Percentiles rank a stretch among this genome's conserved stretches.
Evolutionary conservation across 1,140 invertebrate species (phyloP).

Genomic region (Nymphalis io): DNA sequence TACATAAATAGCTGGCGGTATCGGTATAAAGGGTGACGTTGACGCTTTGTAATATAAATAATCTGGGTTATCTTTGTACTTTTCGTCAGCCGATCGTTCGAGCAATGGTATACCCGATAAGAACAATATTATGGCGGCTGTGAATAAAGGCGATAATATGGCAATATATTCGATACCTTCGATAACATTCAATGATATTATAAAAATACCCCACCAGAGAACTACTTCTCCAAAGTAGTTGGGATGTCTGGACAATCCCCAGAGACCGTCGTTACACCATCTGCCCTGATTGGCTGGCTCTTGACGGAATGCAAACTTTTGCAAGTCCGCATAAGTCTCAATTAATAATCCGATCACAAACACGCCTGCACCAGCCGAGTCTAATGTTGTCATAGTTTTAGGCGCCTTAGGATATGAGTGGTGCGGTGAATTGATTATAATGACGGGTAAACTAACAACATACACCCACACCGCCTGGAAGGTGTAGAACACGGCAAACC

Average conservation of each 20-base stretch:
- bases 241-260: constrained; percentile 94
- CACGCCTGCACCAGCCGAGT: constrained; percentile 91
- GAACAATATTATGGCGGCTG: constrained; percentile 92
- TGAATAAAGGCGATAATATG: constrained; percentile 93
- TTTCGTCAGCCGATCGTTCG: constrained; percentile 92
- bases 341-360: constrained; percentile 91
- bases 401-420: constrained; percentile 88
- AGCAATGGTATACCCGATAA: constrained; percentile 92
- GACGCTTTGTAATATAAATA: constrained; percentile 93
- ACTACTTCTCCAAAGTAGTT: constrained; percentile 98
- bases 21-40: constrained; percentile 92
- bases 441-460: constrained; percentile 93
- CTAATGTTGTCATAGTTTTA: constrained; percentile 91
- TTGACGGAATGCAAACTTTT: constrained; percentile 94
- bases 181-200: constrained; percentile 93
- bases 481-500: constrained; percentile 94
- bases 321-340: constrained; percentile 94
- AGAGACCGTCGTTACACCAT: constrained; percentile 94
- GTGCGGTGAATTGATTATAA: constrained; percentile 94
- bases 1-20: constrained; percentile 91
- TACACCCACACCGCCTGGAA: constrained; percentile 98
- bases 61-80: constrained; percentile 90
- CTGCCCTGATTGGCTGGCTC: constrained; percentile 93
- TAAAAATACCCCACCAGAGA: constrained; percentile 96
- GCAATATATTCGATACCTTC: constrained; percentile 90